phyloP scores from a whole-genome alignment of 2,113 vertebrate species.

The Sander vitreus region DNA sequence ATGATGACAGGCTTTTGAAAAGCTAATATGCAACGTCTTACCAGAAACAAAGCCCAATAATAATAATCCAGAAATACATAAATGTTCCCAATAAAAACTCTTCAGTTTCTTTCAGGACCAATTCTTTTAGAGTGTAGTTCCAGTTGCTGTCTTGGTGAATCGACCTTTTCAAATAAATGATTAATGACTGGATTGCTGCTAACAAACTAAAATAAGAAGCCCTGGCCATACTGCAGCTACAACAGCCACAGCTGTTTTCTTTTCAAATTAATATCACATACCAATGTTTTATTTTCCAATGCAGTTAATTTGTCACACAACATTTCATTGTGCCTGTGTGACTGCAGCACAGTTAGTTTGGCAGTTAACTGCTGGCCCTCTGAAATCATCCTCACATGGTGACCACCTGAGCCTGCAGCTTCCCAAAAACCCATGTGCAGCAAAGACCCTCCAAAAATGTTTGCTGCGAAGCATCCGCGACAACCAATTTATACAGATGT shows the following conservation, averaged over 20 bases:
- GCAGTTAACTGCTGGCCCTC: constrained; percentile 47
- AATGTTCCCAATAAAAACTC: background rate
- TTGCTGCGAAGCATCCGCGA: constrained; percentile 15
- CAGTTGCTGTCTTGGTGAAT: background rate
- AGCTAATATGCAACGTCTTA: background rate
- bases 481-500: constrained; percentile 9
- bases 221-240: no score
- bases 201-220: background rate
- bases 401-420: constrained; percentile 68
- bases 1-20: no score
- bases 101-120: background rate
- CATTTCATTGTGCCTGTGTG: constrained; percentile 38
- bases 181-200: background rate
- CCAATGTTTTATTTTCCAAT: constrained; percentile 10
- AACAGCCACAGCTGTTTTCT: constrained; percentile 24
- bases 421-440: constrained; percentile 40
- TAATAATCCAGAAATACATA: background rate
- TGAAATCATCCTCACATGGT: constrained; percentile 61
- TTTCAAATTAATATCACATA: constrained; percentile 7
- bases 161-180: background rate
- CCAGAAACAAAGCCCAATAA: background rate
- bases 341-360: constrained; percentile 45
- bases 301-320: constrained; percentile 31
- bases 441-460: constrained; percentile 37
- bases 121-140: background rate